phyloP scores from a whole-genome alignment of 2,797 vertebrate species.

The Chelon labrosus region DNA sequence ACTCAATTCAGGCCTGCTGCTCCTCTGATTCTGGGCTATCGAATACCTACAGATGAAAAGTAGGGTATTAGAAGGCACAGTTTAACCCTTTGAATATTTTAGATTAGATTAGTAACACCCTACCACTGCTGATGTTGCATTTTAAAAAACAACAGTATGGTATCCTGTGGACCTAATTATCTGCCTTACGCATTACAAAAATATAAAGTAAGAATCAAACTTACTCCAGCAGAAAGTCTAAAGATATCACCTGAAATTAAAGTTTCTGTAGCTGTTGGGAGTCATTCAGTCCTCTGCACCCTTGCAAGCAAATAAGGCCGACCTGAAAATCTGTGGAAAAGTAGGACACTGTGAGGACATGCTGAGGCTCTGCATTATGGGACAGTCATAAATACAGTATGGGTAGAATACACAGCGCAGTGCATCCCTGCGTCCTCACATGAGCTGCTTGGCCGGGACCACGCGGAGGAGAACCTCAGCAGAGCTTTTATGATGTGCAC shows the following conservation, averaged over 20 bases:
- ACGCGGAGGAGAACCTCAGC: slow-evolving; percentile 22
- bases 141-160: background rate
- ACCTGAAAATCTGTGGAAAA: slow-evolving; percentile 66
- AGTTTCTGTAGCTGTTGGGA: slow-evolving; percentile 1
- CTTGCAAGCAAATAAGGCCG: slow-evolving; percentile 69
- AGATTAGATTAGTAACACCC: background rate
- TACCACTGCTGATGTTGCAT: background rate
- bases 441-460: slow-evolving; percentile 29
- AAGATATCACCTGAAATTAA: background rate
- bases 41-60: background rate
- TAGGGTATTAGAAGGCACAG: background rate
- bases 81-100: background rate
- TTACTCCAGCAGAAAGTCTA: too few relatives aligned
- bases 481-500: slow-evolving; percentile 26
- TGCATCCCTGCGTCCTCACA: slow-evolving; percentile 42
- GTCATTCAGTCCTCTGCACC: slow-evolving; percentile 25
- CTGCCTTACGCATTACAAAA: background rate
- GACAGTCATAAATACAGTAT: slow-evolving; percentile 77
- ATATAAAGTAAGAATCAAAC: too few relatives aligned
- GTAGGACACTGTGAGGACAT: slow-evolving; percentile 75
- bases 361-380: slow-evolving; percentile 73
- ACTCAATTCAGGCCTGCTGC: background rate
- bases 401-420: slow-evolving; percentile 52
- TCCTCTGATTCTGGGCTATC: background rate
- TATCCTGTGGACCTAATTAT: background rate